A percentile compares a stretch with the other conserved stretches of the same genome.
Conservation (phyloP, 2,113 vertebrate genomes). For the Hypocryptadius cinnamomeus region DNA sequence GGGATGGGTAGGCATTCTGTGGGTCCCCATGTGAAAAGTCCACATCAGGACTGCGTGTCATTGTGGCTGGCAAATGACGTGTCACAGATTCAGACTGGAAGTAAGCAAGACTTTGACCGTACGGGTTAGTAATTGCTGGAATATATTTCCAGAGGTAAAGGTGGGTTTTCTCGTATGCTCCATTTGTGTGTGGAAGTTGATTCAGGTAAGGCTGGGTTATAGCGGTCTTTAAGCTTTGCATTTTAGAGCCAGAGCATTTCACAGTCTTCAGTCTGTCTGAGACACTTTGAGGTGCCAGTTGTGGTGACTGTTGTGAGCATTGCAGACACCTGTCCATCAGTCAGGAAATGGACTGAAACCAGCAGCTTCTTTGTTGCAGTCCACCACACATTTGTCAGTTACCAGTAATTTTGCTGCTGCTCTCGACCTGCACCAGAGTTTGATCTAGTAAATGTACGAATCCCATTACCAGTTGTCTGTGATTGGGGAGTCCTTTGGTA, state of each 20-base stretch:
- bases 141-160: background rate
- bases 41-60: background rate
- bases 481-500: background rate
- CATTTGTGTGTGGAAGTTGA: background rate
- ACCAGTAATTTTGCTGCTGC: background rate
- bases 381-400: background rate
- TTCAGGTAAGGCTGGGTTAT: background rate
- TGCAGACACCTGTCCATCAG: background rate
- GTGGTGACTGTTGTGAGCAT: background rate
- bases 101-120: background rate
- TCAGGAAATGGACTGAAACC: background rate
- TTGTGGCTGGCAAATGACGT: background rate
- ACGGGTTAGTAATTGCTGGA: background rate
- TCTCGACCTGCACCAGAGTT: background rate
- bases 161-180: background rate
- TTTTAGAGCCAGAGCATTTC: background rate
- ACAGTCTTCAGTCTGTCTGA: background rate
- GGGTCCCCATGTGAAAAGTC: background rate
- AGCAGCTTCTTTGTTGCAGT: background rate
- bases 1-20: background rate
- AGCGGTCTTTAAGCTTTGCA: background rate
- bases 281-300: background rate
- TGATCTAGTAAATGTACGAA: background rate
- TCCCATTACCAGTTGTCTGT: background rate
- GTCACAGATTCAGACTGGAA: background rate